Evolutionary conservation across 2,113 vertebrate genomes (phyloP).

Genomic region (Mionectes macconnelli): DNA sequence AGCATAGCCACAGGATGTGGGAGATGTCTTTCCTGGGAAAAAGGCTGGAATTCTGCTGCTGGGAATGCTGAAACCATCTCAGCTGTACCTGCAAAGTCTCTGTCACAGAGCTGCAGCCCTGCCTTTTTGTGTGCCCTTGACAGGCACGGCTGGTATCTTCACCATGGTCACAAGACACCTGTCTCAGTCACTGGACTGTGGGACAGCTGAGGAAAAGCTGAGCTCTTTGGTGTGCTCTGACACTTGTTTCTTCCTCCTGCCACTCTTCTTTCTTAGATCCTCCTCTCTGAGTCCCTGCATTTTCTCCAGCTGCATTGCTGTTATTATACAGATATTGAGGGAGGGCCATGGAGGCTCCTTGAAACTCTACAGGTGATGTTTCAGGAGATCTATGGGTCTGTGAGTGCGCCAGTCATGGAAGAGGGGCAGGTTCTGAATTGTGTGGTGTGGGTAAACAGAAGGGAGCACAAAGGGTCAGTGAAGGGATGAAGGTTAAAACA

Average conservation of each 20-base stretch:
- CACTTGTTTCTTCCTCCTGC: not conserved
- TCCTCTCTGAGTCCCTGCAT: not conserved
- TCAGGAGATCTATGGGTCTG: not conserved
- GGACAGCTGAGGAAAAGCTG: not conserved
- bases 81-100: not conserved
- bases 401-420: accelerated
- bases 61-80: not conserved
- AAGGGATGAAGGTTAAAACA: not conserved
- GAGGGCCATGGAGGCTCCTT: not conserved
- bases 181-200: not conserved
- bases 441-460: not conserved
- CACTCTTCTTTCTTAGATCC: not conserved
- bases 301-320: not conserved
- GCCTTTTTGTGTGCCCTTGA: not conserved
- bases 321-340: not conserved
- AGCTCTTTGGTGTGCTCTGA: not conserved
- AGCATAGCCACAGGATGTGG: not conserved
- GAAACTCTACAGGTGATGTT: not conserved
- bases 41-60: not conserved
- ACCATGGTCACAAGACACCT: not conserved
- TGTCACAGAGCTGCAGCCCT: not conserved
- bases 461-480: not conserved
- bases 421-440: not conserved
- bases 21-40: not conserved
- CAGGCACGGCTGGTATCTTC: not conserved